Evolutionary conservation across 2,113 vertebrate species (phyloP).

Genomic region (Callorhinus ursinus): DNA sequence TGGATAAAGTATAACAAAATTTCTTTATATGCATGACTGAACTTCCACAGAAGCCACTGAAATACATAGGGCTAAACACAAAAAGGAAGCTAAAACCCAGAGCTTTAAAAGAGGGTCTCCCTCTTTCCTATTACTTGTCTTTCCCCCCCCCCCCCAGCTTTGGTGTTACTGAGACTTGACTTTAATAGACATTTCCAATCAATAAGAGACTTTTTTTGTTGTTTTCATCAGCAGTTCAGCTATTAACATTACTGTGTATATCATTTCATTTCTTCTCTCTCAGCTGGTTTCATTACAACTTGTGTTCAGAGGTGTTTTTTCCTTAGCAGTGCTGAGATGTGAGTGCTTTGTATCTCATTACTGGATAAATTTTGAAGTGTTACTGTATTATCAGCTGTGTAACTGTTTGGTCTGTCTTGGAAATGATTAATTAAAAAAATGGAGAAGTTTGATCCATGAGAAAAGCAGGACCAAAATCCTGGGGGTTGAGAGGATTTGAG

Average conservation of each 20-base stretch:
- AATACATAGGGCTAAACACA: not conserved
- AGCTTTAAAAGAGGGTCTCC: not conserved
- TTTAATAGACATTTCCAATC: not conserved
- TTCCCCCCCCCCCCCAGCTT: not conserved
- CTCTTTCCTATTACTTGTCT: not conserved
- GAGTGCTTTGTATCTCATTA: not conserved
- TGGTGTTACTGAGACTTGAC: not conserved
- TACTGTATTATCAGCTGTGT: not conserved
- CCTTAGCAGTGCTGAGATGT: not conserved
- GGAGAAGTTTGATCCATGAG: not conserved
- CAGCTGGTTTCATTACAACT: not conserved
- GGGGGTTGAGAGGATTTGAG: not conserved
- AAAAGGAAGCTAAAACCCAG: not conserved
- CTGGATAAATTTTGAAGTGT: not conserved
- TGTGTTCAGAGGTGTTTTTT: not conserved
- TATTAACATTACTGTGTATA: not conserved
- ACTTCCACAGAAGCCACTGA: not conserved
- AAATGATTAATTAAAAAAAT: not conserved
- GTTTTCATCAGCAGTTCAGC: not conserved
- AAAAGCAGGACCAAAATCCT: not conserved
- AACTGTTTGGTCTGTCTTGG: not conserved
- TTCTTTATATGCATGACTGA: not conserved
- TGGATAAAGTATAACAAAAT: not conserved
- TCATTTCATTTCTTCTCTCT: not conserved
- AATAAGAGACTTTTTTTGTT: slow-evolving; percentile 5